Percentiles rank a stretch among this genome's conserved stretches.
phyloP scores from a whole-genome alignment of 2,797 vertebrate species.

The Clarias laeviceps region DNA sequence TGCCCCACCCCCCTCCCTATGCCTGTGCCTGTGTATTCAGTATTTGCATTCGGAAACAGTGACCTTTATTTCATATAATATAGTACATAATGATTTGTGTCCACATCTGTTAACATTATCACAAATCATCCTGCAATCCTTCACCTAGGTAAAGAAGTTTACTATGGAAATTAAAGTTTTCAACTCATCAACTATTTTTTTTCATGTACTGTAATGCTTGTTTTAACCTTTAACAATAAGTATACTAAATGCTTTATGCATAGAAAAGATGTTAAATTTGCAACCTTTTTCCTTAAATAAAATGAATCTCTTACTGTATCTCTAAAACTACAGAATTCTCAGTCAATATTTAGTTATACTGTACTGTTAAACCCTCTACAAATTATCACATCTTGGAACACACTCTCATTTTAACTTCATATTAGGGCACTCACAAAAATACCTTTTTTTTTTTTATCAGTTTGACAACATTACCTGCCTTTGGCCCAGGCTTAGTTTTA shows the following conservation, averaged over 20 bases:
- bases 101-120: not conserved
- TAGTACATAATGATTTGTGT: not conserved
- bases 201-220: not conserved
- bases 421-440: not conserved
- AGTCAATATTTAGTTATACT: not conserved
- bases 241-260: not conserved
- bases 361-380: not conserved
- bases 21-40: not conserved
- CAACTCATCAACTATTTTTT: not conserved
- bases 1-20: slow-evolving; percentile 15
- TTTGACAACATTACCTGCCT: not conserved
- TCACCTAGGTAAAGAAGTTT: not conserved
- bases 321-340: not conserved
- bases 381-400: not conserved
- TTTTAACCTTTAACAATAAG: not conserved
- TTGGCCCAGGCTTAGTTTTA: not conserved
- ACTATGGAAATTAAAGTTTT: not conserved
- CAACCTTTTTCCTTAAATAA: not conserved
- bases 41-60: slow-evolving; percentile 21
- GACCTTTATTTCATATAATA: slow-evolving; percentile 57
- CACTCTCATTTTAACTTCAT: not conserved
- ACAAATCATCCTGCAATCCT: not conserved
- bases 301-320: not conserved
- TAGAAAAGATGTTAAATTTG: not conserved
- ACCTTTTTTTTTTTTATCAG: not conserved